Evolutionary conservation across 2,797 vertebrate genomes (phyloP).

Genomic region (Catostomus latipinnis): DNA sequence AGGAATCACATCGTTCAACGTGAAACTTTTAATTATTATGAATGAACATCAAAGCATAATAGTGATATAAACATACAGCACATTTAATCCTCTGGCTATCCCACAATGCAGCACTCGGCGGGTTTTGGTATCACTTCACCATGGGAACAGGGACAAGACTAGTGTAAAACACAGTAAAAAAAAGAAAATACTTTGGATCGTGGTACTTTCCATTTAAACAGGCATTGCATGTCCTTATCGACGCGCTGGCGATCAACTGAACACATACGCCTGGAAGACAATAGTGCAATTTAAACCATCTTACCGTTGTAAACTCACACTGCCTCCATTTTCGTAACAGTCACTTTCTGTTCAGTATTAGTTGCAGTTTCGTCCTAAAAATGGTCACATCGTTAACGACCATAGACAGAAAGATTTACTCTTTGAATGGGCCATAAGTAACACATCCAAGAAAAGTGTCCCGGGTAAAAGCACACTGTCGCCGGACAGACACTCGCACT

Average conservation of each 20-base stretch:
- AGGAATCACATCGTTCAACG: neutral
- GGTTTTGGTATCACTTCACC: constrained; percentile 70
- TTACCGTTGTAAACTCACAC: constrained; percentile 52
- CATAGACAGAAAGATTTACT: neutral
- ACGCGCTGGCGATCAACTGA: no score
- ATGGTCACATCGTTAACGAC: neutral
- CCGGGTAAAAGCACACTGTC: neutral
- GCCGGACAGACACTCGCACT: constrained; percentile 1
- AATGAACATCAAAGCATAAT: neutral
- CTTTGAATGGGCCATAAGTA: neutral
- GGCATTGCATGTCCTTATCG: no score
- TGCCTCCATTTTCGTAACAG: constrained; percentile 31
- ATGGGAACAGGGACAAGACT: constrained; percentile 73
- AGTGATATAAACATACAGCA: neutral
- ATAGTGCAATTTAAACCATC: constrained; percentile 21
- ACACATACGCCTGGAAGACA: neutral
- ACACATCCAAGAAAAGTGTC: neutral
- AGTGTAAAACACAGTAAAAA: constrained; percentile 48
- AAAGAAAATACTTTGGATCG: neutral
- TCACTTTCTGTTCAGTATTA: constrained; percentile 21
- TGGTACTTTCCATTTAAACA: neutral
- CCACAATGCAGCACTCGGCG: constrained; percentile 41
- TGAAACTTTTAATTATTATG: neutral
- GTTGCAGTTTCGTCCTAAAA: neutral
- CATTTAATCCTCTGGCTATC: neutral